These are phyloP conservation scores for Pogonomyrmex californicus DNA, from an alignment of 1,140 invertebrate species.

Conservation along the genomic window DNA sequence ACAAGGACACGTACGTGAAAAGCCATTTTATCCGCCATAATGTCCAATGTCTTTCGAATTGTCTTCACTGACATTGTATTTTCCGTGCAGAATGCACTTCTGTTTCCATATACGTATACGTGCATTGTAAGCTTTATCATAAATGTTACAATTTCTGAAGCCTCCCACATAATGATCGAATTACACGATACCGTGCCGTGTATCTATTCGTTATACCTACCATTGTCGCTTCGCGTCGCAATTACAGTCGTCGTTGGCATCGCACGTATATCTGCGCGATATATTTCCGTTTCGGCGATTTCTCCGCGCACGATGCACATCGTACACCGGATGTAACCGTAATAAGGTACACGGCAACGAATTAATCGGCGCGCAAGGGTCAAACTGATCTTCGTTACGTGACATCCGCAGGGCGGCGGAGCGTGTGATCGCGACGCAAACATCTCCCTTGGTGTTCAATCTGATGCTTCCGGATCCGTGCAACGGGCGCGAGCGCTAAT, in stretches of 20 bases:
- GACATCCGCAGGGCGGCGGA: slow-evolving; percentile 42
- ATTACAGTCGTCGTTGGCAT: slow-evolving; percentile 22
- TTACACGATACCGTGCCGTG: slow-evolving; percentile 21
- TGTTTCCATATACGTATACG: background rate
- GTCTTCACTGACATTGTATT: background rate
- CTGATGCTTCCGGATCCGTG: slow-evolving; percentile 38
- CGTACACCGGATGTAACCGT: slow-evolving; percentile 35
- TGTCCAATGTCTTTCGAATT: background rate
- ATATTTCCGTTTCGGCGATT: slow-evolving; percentile 49
- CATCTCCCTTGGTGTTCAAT: slow-evolving; percentile 51
- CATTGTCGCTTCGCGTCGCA: slow-evolving; percentile 41
- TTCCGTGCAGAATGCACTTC: slow-evolving; percentile 1
- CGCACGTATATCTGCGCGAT: slow-evolving; percentile 4
- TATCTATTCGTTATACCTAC: slow-evolving; percentile 18
- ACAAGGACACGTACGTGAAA: background rate
- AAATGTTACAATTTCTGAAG: slow-evolving; percentile 35
- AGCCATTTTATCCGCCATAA: slow-evolving; percentile 1
- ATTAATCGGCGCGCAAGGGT: slow-evolving; percentile 65
- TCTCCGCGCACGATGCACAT: slow-evolving; percentile 22
- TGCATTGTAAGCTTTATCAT: slow-evolving; percentile 4
- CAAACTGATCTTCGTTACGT: slow-evolving; percentile 61
- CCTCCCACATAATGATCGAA: slow-evolving; percentile 26
- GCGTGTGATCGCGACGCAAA: slow-evolving; percentile 57
- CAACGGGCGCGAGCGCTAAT: slow-evolving; percentile 54
- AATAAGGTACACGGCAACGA: slow-evolving; percentile 54